Base-by-base conservation (phyloP, 2,888 invertebrate species). In the Parthenolecanium corni region DNA sequence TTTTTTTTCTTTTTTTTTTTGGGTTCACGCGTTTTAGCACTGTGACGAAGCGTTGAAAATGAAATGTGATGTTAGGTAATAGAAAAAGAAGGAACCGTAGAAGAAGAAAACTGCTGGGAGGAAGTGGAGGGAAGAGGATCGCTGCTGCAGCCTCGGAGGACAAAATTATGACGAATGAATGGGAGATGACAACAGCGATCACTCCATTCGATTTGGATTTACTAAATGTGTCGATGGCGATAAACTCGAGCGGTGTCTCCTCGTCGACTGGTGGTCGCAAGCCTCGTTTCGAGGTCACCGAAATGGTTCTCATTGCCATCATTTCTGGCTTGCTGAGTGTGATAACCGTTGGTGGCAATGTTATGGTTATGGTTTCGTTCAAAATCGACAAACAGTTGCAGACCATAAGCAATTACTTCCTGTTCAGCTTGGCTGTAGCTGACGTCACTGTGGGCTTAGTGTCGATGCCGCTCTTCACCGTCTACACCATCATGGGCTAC, bases 341-440 rank as follows among this genome's bases (percentile, higher is more conserved):
- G 69, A 79, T 87, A 71, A 96, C 96, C 64, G 92, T 94, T 69
- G 85, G 88, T 72, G 96, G 96, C 71, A 96, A 97, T 78, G 85
- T 92, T 69, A 87, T 97, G 86, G 97, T 97, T 71, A 93, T 97
- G 88, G 87, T 96, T 71, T 92, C 93, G 69, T 96, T 97, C 79
- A 94, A 94, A 77, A 91, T 98, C 77, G 97, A 98, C 81, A 94
- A 94, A 74, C 93, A 96, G 73, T 82, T 98, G 67, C 96, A 96
- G 77, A 97, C 96, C 63, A 93, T 95, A 73, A 93, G 93, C 79
- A 97, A 96, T 78, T 97, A 97, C 76, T 98, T 97, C 77, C 81
- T 98, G 66, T 69, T 77, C 64, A 94, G 94, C 68, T 79, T 98
- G 72, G 96, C 97, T 64, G 90, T 97, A 62, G 98, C 97, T 54